Evolutionary conservation across 2,797 vertebrate genomes (phyloP), one percentile per base, ranked within the genome.

Genomic region (Trachops cirrhosus): DNA sequence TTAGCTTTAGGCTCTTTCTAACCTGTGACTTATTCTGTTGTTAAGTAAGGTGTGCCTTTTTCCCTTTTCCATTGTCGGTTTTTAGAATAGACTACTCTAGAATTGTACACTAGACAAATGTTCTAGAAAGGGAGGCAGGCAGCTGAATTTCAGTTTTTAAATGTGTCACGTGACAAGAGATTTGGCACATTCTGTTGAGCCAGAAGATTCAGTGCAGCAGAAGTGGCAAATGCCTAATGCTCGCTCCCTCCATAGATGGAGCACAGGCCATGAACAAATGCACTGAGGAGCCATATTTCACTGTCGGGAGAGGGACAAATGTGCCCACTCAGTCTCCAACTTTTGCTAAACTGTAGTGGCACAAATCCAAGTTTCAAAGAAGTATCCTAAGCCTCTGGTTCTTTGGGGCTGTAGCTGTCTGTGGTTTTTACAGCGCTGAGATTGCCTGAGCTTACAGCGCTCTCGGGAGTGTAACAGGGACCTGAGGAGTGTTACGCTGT

Each of bases 291-390:
- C 44, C 80, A 1, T 44, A 68, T 92, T 88, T 92, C 57, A 83
- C 82, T 3, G 39, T 29, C 50, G 77, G 57, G 92, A 85, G 57
- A 75, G n/a, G 59, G 48, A 64, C 87, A 80, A 82, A 93, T n/a
- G 90, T n/a, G 26, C n/a, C 87, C 77, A 86, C 78, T 91, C 1
- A 3, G 48, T 92, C 94, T 97, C 78, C 67, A 71, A 67, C 86
- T 95, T 94, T 62, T 84, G 54, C 92, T 96, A 75, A 96, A 94
- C 86, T 87, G 75, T 62, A 77, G 32, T 96, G 88, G 96, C 80
- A 93, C 52, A 75, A 79, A 73, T 95, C 92, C 95, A 97, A 75
- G 64, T 84, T 92, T 92, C 74, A 87, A 86, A 95, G 92, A 93
- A 95, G 75, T 78, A 70, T 19, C 85, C 67, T 41, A 79, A 93